Percentiles rank a stretch among this genome's conserved stretches.
Evolutionary conservation across 2,113 vertebrate species (phyloP).

Genomic region (Piaya cayana): DNA sequence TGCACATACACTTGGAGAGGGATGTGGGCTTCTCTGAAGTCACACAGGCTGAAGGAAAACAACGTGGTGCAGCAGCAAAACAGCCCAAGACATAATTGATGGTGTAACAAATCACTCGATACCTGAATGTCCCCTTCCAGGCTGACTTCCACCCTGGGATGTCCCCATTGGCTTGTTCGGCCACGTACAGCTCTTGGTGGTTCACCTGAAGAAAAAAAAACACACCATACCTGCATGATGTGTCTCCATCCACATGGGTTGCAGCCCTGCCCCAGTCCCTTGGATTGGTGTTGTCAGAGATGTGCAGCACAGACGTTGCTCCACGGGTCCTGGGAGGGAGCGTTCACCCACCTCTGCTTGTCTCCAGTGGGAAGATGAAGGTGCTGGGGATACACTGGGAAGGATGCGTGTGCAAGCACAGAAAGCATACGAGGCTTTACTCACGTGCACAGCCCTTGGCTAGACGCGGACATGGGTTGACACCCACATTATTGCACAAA

Average conservation of each 20-base stretch:
- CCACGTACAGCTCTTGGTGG: rapidly evolving
- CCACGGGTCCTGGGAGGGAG: not conserved
- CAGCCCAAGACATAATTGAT: not conserved
- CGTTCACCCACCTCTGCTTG: rapidly evolving
- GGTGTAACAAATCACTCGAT: not conserved
- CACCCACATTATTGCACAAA: rapidly evolving
- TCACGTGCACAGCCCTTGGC: not conserved
- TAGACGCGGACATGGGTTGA: rapidly evolving
- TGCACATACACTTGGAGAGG: rapidly evolving
- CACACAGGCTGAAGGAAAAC: not conserved
- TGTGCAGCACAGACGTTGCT: rapidly evolving
- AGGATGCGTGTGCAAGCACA: rapidly evolving
- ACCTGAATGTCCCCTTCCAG: rapidly evolving
- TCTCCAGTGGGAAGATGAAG: not conserved
- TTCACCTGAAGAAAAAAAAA: not conserved
- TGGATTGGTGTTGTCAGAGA: not conserved
- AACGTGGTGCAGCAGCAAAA: rapidly evolving
- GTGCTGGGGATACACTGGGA: not conserved
- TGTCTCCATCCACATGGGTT: rapidly evolving
- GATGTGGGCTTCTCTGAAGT: not conserved
- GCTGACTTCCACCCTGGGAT: not conserved
- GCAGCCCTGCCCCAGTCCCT: not conserved
- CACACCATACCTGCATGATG: rapidly evolving
- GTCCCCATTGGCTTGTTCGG: not conserved
- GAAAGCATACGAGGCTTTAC: not conserved